Evolutionary conservation across 2,888 invertebrate genomes (phyloP), one percentile per base, ranked within the genome.

Genomic region (Yponomeuta malinellus): DNA sequence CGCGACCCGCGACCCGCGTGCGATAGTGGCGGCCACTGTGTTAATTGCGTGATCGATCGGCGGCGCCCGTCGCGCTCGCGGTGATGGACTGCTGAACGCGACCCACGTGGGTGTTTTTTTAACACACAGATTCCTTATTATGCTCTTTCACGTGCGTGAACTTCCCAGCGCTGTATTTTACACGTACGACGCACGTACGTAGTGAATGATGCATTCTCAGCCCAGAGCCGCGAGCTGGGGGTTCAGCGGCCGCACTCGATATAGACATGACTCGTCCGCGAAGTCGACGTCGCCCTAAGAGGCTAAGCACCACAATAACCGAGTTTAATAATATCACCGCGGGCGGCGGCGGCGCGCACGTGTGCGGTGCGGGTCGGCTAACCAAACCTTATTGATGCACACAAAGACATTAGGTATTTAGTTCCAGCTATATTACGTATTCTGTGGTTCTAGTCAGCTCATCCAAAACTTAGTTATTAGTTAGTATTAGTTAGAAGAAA

Each of bases 31-130:
- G 75, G 29, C 73, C 74, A 63, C 73, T 77, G 70, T 75, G 74
- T 69, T 78, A 79, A 71, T 78, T 59, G 52, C 52, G 52, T 59
- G 52, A 59, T 59, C 52, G 52, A 59, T 59, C 15, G 52, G 52
- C 80, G 37, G 75, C 80, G 65, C 74, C 74, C 64, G 78, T 77
- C 70, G 81, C 79, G 70, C 80, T 79, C 73, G 75, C 10, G 76
- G 77, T 10, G 76, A 76, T 48, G 76, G 76, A 69, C 75, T 77
- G n/a, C 70, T 75, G 59, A 63, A 73, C 73, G 71, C 72, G 69
- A 64, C 74, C 12, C 52, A 59, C 52, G 52, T 59, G 52, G 52
- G 12, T 23, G 23, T 59, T 59, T 4, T 59, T 15, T 59, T 2
- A 15, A 59, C 4, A 52, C 52, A 15, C 52, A 59, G 15, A 12